phyloP scores from a whole-genome alignment of 2,888 invertebrate species.

The Chironomus riparius region DNA sequence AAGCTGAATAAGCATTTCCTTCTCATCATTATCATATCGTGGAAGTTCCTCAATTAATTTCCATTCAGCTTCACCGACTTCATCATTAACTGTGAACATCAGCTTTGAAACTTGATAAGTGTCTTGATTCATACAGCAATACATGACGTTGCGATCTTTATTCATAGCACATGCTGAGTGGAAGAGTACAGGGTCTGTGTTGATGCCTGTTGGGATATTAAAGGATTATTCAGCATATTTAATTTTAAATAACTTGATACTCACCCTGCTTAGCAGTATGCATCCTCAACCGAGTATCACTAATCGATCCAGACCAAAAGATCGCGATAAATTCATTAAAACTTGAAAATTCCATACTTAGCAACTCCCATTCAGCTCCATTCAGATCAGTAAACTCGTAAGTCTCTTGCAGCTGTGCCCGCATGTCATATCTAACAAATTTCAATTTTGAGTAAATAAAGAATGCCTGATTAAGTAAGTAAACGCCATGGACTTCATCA shows the following conservation, averaged over 20 bases:
- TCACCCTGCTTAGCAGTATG: slow-evolving; percentile 46
- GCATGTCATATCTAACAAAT: slow-evolving; percentile 70
- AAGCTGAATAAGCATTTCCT: slow-evolving; percentile 69
- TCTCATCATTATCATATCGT: slow-evolving; percentile 59
- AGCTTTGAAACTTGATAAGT: slow-evolving; percentile 44
- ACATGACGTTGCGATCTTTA: slow-evolving; percentile 55
- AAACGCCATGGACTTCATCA: slow-evolving; percentile 54
- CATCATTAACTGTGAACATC: slow-evolving; percentile 31
- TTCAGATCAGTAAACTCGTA: slow-evolving; percentile 33
- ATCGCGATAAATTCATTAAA: slow-evolving; percentile 59
- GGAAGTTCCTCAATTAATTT: slow-evolving; percentile 51
- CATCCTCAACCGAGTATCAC: slow-evolving; percentile 61
- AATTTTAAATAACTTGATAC: no score
- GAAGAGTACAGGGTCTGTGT: slow-evolving; percentile 34
- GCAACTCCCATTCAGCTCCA: slow-evolving; percentile 58
- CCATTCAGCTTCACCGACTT: slow-evolving; percentile 46
- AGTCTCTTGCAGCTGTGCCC: slow-evolving; percentile 60
- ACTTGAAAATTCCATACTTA: slow-evolving; percentile 59
- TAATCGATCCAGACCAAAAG: slow-evolving; percentile 75
- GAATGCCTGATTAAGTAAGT: slow-evolving; percentile 58
- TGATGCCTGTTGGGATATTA: slow-evolving; percentile 17
- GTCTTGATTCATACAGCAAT: slow-evolving; percentile 58
- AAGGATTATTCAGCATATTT: no score
- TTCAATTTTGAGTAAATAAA: slow-evolving; percentile 67
- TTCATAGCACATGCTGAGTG: slow-evolving; percentile 55